A percentile compares a stretch with the other conserved stretches of the same genome.
phyloP scores from a whole-genome alignment of 2,113 vertebrate genomes.

The Opisthocomus hoazin region DNA sequence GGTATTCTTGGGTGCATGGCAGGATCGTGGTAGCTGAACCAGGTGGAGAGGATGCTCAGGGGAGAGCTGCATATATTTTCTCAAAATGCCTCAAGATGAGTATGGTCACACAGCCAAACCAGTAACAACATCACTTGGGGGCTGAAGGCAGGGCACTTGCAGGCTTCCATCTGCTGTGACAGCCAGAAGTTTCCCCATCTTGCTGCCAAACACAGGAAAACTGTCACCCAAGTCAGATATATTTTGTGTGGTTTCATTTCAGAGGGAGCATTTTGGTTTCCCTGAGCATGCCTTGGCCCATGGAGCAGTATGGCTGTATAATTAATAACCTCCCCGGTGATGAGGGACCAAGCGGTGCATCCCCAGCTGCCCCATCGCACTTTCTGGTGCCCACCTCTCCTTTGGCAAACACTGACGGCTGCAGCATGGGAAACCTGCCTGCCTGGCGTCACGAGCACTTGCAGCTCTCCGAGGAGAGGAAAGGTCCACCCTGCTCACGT shows the following conservation, averaged over 20 bases:
- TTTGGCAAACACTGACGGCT: not conserved
- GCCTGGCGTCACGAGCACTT: not conserved
- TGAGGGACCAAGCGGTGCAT: not conserved
- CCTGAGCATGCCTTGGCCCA: not conserved
- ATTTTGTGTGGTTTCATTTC: not conserved
- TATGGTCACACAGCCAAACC: not conserved
- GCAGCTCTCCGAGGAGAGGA: not conserved
- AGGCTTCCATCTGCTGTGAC: not conserved
- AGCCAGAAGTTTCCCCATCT: not conserved
- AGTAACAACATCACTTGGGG: not conserved
- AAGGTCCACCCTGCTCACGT: not conserved
- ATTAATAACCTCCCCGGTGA: not conserved
- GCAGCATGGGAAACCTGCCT: not conserved
- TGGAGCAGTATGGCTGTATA: fast-evolving
- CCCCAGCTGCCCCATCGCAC: not conserved
- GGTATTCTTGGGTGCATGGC: not conserved
- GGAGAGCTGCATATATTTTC: not conserved
- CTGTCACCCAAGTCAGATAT: not conserved
- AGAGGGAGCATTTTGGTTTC: not conserved
- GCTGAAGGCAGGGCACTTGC: not conserved
- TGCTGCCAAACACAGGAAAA: not conserved
- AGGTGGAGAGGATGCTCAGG: not conserved
- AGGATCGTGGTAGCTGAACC: not conserved
- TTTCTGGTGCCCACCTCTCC: not conserved
- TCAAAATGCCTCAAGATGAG: not conserved